Evolutionary conservation across 2,113 vertebrate species (phyloP), one percentile per base, ranked within the genome.

Genomic region (Saguinus midas): DNA sequence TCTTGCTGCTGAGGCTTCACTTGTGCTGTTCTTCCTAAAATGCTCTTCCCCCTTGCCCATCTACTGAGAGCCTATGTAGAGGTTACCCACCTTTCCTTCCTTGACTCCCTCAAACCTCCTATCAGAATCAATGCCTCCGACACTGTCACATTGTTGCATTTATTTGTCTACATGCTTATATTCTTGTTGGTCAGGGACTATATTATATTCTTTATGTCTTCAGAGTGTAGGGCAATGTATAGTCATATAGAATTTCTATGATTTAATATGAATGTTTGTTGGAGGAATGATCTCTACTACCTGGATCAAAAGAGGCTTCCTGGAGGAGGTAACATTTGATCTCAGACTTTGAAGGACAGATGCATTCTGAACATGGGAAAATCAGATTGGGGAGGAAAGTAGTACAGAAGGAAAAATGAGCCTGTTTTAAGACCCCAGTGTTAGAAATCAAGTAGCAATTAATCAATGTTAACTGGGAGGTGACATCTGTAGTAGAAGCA

Each of bases 211-310:
- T 83, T 92, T 83, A 14, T 90, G 48, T 95, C 72, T 87, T 94
- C 68, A 84, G 86, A 93, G 48, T 83, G 0, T 91, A 94, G 20
- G 84, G 58, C 52, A 95, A 10, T 64, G 7, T 95, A 45, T 82
- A 13, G 29, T 88, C 64, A 66, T 85, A 55, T 61, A 94, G 43
- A 3, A 90, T 92, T 85, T 90, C 87, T 90, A 40, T 21, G 6
- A 66, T 27, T 79, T 92, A 83, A 84, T 87, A 32, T 78, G 35
- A 80, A n/a, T 93, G 25, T 94, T 96, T 97, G 52, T 96, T 96
- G 57, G 55, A 90, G 29, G 55, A 93, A 66, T 96, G 29, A 80
- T 70, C 66, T 95, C 48, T 90, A 18, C 45, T 92, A 9, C 68
- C 66, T 97, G 55, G 27, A 70, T 87, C 29, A 52, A 37, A 88